phyloP scores from a whole-genome alignment of 2,113 vertebrate genomes.

The Saguinus imperator region DNA sequence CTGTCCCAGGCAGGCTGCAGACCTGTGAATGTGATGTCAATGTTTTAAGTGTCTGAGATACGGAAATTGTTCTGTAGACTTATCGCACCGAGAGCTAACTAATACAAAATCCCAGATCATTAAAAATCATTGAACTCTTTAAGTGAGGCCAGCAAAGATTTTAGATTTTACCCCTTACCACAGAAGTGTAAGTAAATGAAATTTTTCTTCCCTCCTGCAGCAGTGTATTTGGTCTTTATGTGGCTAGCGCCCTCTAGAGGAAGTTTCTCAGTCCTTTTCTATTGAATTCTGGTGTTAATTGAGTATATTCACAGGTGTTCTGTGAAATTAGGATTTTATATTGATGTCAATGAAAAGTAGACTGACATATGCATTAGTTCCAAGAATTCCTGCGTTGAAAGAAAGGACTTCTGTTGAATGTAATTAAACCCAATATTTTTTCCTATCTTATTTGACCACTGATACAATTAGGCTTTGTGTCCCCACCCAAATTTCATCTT shows the following conservation, averaged over 20 bases:
- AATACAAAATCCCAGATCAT: background rate
- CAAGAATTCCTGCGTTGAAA: background rate
- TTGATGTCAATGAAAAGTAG: background rate
- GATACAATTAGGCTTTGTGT: too few species aligned
- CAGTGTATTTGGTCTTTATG: background rate
- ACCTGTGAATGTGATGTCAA: background rate
- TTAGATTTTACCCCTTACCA: background rate
- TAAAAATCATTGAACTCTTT: background rate
- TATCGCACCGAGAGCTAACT: background rate
- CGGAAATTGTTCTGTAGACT: background rate
- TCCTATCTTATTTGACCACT: background rate
- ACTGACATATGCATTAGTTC: background rate
- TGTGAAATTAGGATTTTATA: background rate
- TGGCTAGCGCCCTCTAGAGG: background rate
- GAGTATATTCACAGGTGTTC: background rate
- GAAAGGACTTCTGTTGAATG: background rate
- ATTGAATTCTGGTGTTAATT: background rate
- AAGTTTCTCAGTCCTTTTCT: background rate
- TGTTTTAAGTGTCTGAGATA: background rate
- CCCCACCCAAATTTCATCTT: too few species aligned
- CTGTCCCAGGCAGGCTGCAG: background rate
- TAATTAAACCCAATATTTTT: background rate
- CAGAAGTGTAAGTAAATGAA: background rate
- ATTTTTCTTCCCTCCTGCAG: background rate
- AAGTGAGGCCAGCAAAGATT: background rate